Evolutionary conservation across 2,888 invertebrate genomes (phyloP), one percentile per base, ranked within the genome.

Genomic region (Hanleya hanleyi): DNA sequence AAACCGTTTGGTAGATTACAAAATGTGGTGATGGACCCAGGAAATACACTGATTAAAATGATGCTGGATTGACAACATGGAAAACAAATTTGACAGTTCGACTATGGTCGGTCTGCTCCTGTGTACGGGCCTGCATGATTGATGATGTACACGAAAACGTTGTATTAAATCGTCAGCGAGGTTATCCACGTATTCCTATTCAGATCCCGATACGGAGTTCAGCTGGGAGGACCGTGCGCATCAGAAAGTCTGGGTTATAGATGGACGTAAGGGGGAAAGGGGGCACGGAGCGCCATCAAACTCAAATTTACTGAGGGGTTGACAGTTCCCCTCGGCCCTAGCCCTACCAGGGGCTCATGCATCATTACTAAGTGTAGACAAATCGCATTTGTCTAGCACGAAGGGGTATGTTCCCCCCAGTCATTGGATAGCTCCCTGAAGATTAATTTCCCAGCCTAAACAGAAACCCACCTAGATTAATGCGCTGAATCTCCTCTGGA

Each of bases 401-500:
- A n/a, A n/a, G 47, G n/a, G n/a, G 22, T 18, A n/a, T 47, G 47
- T 47, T 47, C 47, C n/a, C n/a, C n/a, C 22, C 47, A 47, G n/a
- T 47, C 47, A 47, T 47, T 47, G 47, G 47, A 47, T 47, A 47
- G 47, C 47, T 57, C 22, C 57, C 29, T 32, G 29, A 57, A 29
- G 32, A 57, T 29, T 57, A 57, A 57, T 57, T 29, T 57, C 29
- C 57, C 15, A 4, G 32, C 32, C 32, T 57, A 57, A 29, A 57
- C 57, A 57, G 57, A 57, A 57, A 57, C 15, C 15, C 57, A 22
- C 26, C 29, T 57, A 57, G 57, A 57, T 57, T 22, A 57, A 57
- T 57, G 57, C 29, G 57, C 32, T 57, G 57, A 15, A 47, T 47
- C 47, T 47, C 47, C 47, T 47, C 47, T 47, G 47, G 47, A 47